Base-by-base conservation (phyloP, 2,888 invertebrate species). In the Drosophila imparisetae region DNA sequence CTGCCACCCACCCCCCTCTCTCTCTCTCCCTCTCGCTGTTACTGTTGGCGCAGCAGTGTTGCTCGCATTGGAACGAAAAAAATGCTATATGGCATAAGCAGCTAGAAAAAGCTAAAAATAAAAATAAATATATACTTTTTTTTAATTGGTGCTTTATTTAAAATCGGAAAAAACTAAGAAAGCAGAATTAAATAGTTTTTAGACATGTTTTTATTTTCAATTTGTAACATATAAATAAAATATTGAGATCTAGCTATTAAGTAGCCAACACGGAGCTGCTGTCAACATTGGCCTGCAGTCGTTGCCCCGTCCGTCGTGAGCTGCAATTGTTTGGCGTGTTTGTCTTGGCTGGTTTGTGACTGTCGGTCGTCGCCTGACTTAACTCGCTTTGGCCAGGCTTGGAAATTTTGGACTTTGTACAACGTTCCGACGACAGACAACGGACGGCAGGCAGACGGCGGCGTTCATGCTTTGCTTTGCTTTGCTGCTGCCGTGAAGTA, bases 341-440 rank as follows among this genome's bases (percentile, higher is more conserved):
- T 86, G 81, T 86, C 86, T 85, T 86, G 79, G 89, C 87, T 89
- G 83, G 88, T 87, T 83, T 87, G 86, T 52, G 70, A 75, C 79
- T 24, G 21, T 45, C 24, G 24, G 15, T 24, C 24, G 15, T 45
- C 24, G 45, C 45, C 15, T 24, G 45, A 45, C 45, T 60, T 64
- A 59, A 63, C 63, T 71, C 53, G 75, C 59, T 55, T 59, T 57
- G 66, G 62, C 40, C 38, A 40, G 60, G 60, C 58, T 49, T 72
- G 57, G 59, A 70, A 70, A 73, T 85, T 24, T 85, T 85, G 89
- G 89, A 85, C 85, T 85, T 85, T 85, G 85, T 61, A 83, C 78
- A 78, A 64, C 49, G 73, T 71, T 71, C 65, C 70, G 73, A 69
- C 62, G 4, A 15, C 45, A 45, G 21, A 45, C 45, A 7, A 24